Conservation (phyloP, 2,888 invertebrate genomes). For the Bembecia ichneumoniformis region DNA sequence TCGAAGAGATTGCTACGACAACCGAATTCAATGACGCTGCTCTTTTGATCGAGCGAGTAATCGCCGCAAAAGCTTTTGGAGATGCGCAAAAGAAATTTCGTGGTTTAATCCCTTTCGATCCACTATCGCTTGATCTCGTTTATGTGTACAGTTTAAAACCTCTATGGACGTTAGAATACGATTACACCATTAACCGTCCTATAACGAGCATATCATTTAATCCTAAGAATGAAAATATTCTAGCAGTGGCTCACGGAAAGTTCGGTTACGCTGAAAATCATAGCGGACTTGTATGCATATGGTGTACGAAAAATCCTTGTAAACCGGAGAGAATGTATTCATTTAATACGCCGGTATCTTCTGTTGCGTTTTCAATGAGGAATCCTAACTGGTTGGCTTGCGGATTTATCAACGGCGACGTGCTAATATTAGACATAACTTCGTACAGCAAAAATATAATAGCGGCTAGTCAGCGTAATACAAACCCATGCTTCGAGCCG, state of each 20-base stretch:
- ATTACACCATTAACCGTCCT: constrained; percentile 63
- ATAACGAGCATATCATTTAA: constrained; percentile 79
- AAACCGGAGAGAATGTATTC: constrained; percentile 80
- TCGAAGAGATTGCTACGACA: constrained; percentile 33
- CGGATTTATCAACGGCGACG: constrained; percentile 81
- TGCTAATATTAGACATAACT: constrained; percentile 80
- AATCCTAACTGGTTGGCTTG: constrained; percentile 82
- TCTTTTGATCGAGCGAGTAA: constrained; percentile 78
- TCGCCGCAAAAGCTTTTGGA: constrained; percentile 78
- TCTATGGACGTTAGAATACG: constrained; percentile 77
- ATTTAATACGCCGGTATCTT: constrained; percentile 76
- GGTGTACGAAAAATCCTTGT: constrained; percentile 86
- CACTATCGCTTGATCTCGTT: constrained; percentile 74
- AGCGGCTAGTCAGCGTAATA: constrained; percentile 68
- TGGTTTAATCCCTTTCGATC: constrained; percentile 75
- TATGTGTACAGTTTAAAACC: constrained; percentile 77
- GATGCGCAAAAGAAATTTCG: constrained; percentile 80
- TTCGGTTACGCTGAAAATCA: constrained; percentile 70
- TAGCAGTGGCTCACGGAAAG: constrained; percentile 84
- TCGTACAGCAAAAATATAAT: constrained; percentile 62
- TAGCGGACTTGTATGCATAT: constrained; percentile 79
- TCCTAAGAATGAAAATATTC: constrained; percentile 76
- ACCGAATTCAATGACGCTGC: constrained; percentile 74
- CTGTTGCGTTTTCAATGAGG: constrained; percentile 77
- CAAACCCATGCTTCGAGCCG: constrained; percentile 76